Conservation (phyloP, 2,888 invertebrate genomes). For the Tinea semifulvella region DNA sequence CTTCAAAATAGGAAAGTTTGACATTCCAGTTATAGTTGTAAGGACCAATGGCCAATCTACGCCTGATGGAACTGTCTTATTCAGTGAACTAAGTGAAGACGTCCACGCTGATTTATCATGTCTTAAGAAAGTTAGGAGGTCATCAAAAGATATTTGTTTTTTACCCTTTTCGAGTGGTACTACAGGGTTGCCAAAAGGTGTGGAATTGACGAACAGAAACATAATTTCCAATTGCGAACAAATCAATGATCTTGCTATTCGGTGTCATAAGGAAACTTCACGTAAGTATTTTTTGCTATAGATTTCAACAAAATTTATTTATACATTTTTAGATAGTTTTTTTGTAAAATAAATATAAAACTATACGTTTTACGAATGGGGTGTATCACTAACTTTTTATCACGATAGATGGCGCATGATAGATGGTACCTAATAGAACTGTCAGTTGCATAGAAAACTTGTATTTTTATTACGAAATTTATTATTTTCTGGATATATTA, state of each 20-base stretch:
- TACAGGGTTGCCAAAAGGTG: constrained; percentile 84
- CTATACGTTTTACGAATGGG: too few species aligned
- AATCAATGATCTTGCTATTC: constrained; percentile 36
- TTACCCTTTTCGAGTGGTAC: constrained; percentile 90
- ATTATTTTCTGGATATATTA: too few species aligned
- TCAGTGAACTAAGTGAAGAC: constrained; percentile 69
- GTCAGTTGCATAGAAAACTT: too few species aligned
- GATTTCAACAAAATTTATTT: too few species aligned
- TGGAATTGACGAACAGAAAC: constrained; percentile 71
- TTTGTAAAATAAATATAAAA: too few species aligned
- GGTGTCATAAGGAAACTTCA: constrained; percentile 41
- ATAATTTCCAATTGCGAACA: constrained; percentile 61
- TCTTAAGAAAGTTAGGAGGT: constrained; percentile 50
- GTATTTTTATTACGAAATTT: too few species aligned
- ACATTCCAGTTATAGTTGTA: constrained; percentile 64
- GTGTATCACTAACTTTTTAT: too few species aligned
- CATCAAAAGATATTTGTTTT: constrained; percentile 68
- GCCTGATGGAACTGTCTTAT: constrained; percentile 63
- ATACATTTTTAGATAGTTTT: too few species aligned
- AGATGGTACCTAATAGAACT: too few species aligned
- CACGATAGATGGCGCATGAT: too few species aligned
- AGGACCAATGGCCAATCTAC: constrained; percentile 41
- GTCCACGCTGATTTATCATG: constrained; percentile 62
- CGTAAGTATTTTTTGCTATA: constrained; percentile 27
- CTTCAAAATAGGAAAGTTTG: constrained; percentile 49